Evolutionary conservation across 2,888 invertebrate species (phyloP).

Genomic region (Coremacera marginata): DNA sequence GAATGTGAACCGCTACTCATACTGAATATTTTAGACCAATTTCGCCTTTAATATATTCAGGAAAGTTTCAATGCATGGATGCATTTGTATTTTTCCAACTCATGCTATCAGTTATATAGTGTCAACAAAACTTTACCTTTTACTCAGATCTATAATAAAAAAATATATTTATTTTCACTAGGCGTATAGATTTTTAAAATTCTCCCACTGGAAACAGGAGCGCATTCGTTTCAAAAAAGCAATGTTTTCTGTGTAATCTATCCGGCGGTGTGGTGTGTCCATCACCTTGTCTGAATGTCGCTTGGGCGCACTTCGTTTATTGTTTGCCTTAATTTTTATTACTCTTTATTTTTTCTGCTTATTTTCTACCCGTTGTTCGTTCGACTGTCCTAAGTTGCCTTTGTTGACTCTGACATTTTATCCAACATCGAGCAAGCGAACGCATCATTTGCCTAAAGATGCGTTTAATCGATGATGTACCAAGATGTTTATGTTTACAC

Average conservation of each 20-base stretch:
- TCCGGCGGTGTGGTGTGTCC: not conserved
- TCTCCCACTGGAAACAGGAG: not conserved
- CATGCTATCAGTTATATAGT: too few species aligned
- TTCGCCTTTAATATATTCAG: too few species aligned
- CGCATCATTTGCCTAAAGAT: conserved; percentile 41
- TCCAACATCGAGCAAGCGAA: conserved; percentile 12
- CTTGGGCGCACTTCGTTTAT: not conserved
- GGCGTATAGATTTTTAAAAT: conserved; percentile 25
- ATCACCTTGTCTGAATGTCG: not conserved
- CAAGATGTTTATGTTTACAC: conserved; percentile 21
- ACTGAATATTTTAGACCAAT: too few species aligned
- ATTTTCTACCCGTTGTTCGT: not conserved
- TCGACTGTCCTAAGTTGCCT: not conserved
- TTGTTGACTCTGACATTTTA: conserved; percentile 45
- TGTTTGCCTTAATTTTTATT: conserved; percentile 1
- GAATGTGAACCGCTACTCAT: too few species aligned
- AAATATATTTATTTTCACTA: not conserved
- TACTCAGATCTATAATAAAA: too few species aligned
- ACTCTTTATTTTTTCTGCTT: not conserved
- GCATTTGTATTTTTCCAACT: too few species aligned
- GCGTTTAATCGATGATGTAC: conserved; percentile 49
- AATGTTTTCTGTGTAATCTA: too few species aligned
- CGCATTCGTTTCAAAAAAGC: too few species aligned
- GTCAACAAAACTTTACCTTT: too few species aligned
- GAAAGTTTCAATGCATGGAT: too few species aligned